These are phyloP conservation scores for Drosophila malerkotliana DNA, from an alignment of 1,140 invertebrate genomes.

Conservation along the genomic window DNA sequence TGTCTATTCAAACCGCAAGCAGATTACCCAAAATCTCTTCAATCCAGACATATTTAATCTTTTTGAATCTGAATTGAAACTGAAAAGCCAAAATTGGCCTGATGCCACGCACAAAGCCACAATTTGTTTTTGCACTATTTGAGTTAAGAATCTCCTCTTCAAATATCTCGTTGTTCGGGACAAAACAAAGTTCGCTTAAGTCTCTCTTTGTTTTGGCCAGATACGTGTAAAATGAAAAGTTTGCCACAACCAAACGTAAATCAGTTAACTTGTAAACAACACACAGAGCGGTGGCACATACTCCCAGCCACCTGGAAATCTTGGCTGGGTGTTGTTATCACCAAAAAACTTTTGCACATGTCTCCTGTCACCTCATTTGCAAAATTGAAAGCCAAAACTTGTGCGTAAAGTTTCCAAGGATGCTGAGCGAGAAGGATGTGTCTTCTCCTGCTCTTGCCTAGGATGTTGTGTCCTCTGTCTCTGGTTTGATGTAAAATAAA, in stretches of 20 bases:
- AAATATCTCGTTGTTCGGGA: constrained; percentile 14
- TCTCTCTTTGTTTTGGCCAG: constrained; percentile 32
- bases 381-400: constrained; percentile 81
- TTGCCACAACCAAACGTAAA: constrained; percentile 69
- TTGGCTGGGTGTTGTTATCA: constrained; percentile 46
- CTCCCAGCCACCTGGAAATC: constrained; percentile 14
- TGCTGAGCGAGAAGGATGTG: constrained; percentile 12
- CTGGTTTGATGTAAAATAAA: constrained; percentile 71
- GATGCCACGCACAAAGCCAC: constrained; percentile 21
- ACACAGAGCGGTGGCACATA: constrained; percentile 7
- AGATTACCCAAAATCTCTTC: background rate
- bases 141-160: constrained; percentile 21
- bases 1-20: background rate
- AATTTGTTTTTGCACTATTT: constrained; percentile 44
- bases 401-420: constrained; percentile 55
- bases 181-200: constrained; percentile 17
- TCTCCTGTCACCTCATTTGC: constrained; percentile 76
- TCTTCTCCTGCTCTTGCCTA: constrained; percentile 17
- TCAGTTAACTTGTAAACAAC: constrained; percentile 79
- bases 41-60: background rate
- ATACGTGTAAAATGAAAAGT: constrained; percentile 69
- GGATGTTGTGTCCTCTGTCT: constrained; percentile 41
- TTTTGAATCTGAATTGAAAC: background rate
- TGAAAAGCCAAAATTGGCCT: constrained; percentile 2
- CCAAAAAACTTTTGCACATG: constrained; percentile 66